phyloP scores from a whole-genome alignment of 1,140 invertebrate species.

The Yoshiicerus persimilis region DNA sequence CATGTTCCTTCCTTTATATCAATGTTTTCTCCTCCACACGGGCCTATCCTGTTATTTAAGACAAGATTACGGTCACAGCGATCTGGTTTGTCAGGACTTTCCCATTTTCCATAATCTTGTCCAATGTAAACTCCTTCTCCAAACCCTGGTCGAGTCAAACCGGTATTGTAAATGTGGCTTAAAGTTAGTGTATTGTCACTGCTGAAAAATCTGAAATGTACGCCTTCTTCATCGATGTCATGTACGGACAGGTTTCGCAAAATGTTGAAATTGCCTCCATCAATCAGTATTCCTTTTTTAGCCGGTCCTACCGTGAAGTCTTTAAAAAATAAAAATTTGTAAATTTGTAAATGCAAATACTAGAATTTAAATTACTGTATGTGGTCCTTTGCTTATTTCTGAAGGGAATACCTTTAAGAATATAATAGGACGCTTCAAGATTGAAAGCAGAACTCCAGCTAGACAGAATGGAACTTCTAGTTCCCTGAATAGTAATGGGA shows the following conservation, averaged over 20 bases:
- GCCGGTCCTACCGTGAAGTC: slow-evolving; percentile 38
- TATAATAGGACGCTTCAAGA: slow-evolving; percentile 28
- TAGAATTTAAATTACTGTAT: background rate
- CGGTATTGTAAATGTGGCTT: slow-evolving; percentile 38
- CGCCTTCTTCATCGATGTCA: slow-evolving; percentile 38
- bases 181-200: slow-evolving; percentile 32
- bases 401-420: background rate
- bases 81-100: slow-evolving; percentile 21
- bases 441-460: slow-evolving; percentile 33
- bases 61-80: slow-evolving; percentile 38
- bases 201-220: slow-evolving; percentile 43
- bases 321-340: background rate
- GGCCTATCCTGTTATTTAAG: slow-evolving; percentile 39
- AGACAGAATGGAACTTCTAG: slow-evolving; percentile 23
- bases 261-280: slow-evolving; percentile 31
- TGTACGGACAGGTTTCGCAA: slow-evolving; percentile 29
- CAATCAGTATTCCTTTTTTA: slow-evolving; percentile 39
- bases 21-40: slow-evolving; percentile 39
- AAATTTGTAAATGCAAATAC: too few relatives aligned
- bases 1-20: slow-evolving; percentile 46
- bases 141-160: slow-evolving; percentile 34
- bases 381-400: background rate
- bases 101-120: slow-evolving; percentile 39
- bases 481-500: slow-evolving; percentile 27
- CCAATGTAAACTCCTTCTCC: slow-evolving; percentile 47